These are phyloP conservation scores for Entomobrya proxima DNA, from an alignment of 2,888 invertebrate species.

Conservation along the genomic window DNA sequence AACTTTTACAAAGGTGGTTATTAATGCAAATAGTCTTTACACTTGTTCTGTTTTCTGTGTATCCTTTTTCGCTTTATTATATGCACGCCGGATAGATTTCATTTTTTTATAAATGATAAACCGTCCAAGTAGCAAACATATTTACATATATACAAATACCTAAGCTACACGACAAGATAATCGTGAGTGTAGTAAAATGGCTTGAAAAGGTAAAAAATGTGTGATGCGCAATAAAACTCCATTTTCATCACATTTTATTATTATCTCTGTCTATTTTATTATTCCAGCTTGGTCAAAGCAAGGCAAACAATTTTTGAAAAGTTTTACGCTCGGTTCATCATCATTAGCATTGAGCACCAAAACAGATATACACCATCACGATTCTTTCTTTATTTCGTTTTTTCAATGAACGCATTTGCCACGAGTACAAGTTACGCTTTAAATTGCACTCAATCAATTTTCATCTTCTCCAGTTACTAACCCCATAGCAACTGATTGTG, in stretches of 20 bases:
- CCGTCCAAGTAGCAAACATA: too few relatives aligned
- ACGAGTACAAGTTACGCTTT: background rate
- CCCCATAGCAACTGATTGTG: background rate
- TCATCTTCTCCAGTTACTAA: background rate
- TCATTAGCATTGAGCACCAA: too few relatives aligned
- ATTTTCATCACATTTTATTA: constrained; percentile 13
- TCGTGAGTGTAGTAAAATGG: constrained; percentile 4
- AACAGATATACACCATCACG: too few relatives aligned
- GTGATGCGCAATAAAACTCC: background rate
- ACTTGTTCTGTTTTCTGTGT: background rate
- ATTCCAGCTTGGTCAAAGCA: background rate
- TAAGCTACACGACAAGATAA: background rate
- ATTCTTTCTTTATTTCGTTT: too few relatives aligned
- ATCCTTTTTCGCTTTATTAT: background rate
- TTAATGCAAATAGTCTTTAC: constrained; percentile 4
- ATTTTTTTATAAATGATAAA: too few relatives aligned
- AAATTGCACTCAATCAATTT: constrained; percentile 21
- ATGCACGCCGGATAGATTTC: too few relatives aligned
- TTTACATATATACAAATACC: background rate
- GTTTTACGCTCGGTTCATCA: too few relatives aligned
- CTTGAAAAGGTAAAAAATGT: constrained; percentile 14
- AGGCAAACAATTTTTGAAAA: too few relatives aligned
- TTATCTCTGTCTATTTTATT: background rate
- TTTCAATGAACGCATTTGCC: too few relatives aligned
- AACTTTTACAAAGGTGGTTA: background rate